Percentiles rank a stretch among this genome's conserved stretches.
Conservation (phyloP, 2,113 vertebrate species). For the Mesitornis unicolor region DNA sequence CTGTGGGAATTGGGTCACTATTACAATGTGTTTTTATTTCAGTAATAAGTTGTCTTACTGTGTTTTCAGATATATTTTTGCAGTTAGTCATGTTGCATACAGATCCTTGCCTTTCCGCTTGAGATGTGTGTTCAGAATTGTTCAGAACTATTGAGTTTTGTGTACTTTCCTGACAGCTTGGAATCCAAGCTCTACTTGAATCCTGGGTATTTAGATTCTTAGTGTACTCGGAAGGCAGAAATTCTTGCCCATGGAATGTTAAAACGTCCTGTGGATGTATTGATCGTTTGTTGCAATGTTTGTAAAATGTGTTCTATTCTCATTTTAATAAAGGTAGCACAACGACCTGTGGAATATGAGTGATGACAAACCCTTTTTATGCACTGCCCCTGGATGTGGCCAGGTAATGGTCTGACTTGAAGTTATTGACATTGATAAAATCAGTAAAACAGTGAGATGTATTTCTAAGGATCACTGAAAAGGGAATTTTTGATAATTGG, state of each 20-base stretch:
- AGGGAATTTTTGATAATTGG: not conserved
- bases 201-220: not conserved
- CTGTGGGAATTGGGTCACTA: not conserved
- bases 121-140: not conserved
- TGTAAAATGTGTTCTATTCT: not conserved
- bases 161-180: not conserved
- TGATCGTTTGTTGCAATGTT: not conserved
- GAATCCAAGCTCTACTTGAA: not conserved
- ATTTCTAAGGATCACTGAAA: not conserved
- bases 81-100: not conserved
- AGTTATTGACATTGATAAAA: not conserved
- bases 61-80: not conserved
- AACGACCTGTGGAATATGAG: conserved; percentile 98
- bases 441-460: not conserved
- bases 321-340: conserved; percentile 76
- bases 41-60: not conserved
- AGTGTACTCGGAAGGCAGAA: not conserved
- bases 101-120: not conserved
- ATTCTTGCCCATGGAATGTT: not conserved
- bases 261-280: not conserved
- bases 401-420: conserved; percentile 80
- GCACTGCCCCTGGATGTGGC: conserved; percentile 97
- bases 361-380: conserved; percentile 99
- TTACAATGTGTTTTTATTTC: not conserved
- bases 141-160: not conserved